These are phyloP conservation scores for Alfaro cultratus DNA, from an alignment of 2,797 vertebrate genomes.

Conservation along the genomic window DNA sequence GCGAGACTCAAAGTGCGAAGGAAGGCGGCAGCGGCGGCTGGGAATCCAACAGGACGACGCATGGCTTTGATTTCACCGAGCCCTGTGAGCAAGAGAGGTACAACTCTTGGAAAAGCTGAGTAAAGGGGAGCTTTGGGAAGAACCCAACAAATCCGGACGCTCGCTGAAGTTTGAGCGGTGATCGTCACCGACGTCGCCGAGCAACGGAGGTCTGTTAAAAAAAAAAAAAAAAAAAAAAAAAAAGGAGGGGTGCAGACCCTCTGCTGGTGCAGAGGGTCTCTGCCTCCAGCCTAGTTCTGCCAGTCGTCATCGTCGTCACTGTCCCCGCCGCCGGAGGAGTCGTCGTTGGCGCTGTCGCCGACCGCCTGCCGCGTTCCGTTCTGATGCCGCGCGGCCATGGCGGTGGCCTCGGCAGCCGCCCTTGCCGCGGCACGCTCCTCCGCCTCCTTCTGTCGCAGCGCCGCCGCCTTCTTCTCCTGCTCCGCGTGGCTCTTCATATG, in stretches of 20 bases:
- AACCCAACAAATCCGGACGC: slow-evolving; percentile 10
- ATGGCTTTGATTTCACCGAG: slow-evolving; percentile 73
- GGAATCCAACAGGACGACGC: slow-evolving; percentile 32
- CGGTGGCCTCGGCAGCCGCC: slow-evolving; percentile 48
- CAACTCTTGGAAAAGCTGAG: slow-evolving; percentile 64
- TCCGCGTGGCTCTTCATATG: slow-evolving; percentile 99
- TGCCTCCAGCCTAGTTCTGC: slow-evolving; percentile 58
- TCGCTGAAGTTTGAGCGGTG: slow-evolving; percentile 7
- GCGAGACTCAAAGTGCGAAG: slow-evolving; percentile 57
- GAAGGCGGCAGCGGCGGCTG: slow-evolving; percentile 18
- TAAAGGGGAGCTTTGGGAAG: slow-evolving; percentile 59
- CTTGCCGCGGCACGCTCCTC: slow-evolving; percentile 79
- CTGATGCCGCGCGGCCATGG: slow-evolving; percentile 75
- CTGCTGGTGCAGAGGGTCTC: neutral
- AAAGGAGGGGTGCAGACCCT: too few relatives aligned
- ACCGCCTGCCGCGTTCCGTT: slow-evolving; percentile 72
- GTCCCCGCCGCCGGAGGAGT: slow-evolving; percentile 74
- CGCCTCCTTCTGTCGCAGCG: slow-evolving; percentile 85
- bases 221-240: neutral
- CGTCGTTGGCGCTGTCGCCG: slow-evolving; percentile 82
- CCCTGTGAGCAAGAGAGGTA: slow-evolving; percentile 72
- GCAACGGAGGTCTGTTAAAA: slow-evolving; percentile 32
- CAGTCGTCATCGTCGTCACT: slow-evolving; percentile 78
- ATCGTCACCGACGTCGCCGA: slow-evolving; percentile 70
- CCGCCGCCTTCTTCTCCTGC: slow-evolving; percentile 97